These are phyloP conservation scores for Acanthosepion esculentum DNA, from an alignment of 2,888 invertebrate species.

Conservation along the genomic window DNA sequence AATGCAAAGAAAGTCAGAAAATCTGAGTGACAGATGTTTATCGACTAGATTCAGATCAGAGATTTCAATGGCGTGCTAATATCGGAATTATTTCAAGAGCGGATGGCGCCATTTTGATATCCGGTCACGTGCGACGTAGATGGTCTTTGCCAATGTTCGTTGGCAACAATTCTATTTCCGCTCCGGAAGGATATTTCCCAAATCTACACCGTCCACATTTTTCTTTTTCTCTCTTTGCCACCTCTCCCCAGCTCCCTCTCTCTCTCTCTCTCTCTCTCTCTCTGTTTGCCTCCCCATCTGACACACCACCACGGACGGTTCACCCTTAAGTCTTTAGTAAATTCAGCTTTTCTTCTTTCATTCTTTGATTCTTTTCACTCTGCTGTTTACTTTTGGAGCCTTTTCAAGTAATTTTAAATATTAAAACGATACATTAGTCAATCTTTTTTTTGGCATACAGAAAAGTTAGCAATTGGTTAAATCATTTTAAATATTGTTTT, in stretches of 20 bases:
- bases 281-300: not conserved
- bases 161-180: not conserved
- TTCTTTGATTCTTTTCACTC: no score
- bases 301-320: not conserved
- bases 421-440: no score
- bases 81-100: conserved; percentile 21
- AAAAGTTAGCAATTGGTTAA: no score
- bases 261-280: not conserved
- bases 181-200: not conserved
- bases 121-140: not conserved
- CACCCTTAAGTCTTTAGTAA: no score
- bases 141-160: not conserved
- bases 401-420: no score
- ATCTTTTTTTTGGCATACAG: no score
- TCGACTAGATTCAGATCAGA: not conserved
- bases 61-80: not conserved
- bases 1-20: not conserved
- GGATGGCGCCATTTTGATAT: not conserved
- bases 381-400: no score
- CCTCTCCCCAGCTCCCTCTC: not conserved
- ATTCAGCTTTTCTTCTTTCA: no score
- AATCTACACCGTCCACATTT: not conserved
- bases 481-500: no score
- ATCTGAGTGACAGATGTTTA: not conserved
- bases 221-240: not conserved